These are phyloP conservation scores for Sylvilagus bachmani DNA, from an alignment of 2,113 vertebrate genomes.

Conservation along the genomic window DNA sequence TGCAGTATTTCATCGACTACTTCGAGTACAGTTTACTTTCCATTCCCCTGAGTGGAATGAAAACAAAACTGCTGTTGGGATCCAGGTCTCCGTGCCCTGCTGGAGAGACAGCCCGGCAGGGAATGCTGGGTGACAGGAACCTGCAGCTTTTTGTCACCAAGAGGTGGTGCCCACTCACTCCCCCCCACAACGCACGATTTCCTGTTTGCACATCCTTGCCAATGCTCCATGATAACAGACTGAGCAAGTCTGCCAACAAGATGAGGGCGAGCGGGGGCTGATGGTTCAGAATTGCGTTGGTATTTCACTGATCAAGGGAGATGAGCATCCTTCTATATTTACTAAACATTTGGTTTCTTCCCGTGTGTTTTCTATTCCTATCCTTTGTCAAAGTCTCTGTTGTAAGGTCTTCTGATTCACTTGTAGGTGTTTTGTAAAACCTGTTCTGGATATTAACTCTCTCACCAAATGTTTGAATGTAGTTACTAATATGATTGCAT, in stretches of 20 bases:
- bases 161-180: not conserved
- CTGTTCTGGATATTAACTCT: not conserved
- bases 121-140: not conserved
- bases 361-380: conserved; percentile 18
- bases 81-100: not conserved
- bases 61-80: not conserved
- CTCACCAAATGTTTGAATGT: conserved; percentile 1
- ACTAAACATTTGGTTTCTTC: conserved; percentile 29
- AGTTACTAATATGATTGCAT: not conserved
- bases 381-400: conserved; percentile 10
- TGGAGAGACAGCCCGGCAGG: not conserved
- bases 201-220: not conserved
- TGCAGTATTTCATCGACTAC: conserved; percentile 47
- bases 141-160: not conserved
- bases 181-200: not conserved
- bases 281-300: not conserved
- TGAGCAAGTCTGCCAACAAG: not conserved
- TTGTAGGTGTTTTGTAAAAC: not conserved
- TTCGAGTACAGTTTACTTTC: not conserved
- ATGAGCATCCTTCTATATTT: conserved; percentile 30
- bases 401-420: not conserved
- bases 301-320: not conserved
- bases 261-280: not conserved
- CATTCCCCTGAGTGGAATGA: not conserved
- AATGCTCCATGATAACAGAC: not conserved